Evolutionary conservation across 2,888 invertebrate species (phyloP).

Genomic region (Ellobium chinense): DNA sequence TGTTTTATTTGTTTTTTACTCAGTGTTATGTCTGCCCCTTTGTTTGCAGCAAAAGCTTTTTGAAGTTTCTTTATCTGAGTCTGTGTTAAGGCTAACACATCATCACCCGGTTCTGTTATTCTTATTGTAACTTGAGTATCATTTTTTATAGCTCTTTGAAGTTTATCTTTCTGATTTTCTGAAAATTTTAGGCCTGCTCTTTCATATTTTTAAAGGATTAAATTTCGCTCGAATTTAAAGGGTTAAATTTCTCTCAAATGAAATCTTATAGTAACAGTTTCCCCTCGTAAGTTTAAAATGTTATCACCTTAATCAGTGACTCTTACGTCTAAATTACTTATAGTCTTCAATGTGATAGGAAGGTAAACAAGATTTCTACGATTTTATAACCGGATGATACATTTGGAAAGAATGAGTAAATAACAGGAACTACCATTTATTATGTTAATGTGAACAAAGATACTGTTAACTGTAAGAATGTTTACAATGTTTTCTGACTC

Average conservation of each 20-base stretch:
- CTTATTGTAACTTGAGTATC: constrained; percentile 26
- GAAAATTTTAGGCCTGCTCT: background rate
- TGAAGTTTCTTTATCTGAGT: constrained; percentile 40
- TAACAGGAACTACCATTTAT: constrained; percentile 26
- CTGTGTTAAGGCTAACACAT: constrained; percentile 43
- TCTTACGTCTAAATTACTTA: constrained; percentile 4
- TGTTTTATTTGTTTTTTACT: constrained; percentile 38
- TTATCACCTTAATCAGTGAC: constrained; percentile 46
- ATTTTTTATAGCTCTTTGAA: background rate
- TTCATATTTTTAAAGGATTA: background rate
- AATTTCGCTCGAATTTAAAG: constrained; percentile 44
- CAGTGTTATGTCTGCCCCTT: constrained; percentile 47
- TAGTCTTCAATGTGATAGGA: constrained; percentile 39
- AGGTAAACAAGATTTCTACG: constrained; percentile 46
- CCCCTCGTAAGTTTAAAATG: constrained; percentile 43
- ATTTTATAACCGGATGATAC: constrained; percentile 49
- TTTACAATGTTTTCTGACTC: constrained; percentile 41
- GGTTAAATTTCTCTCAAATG: constrained; percentile 49
- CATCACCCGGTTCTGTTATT: constrained; percentile 38
- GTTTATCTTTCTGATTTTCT: background rate
- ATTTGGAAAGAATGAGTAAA: constrained; percentile 46
- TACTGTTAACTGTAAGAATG: constrained; percentile 39
- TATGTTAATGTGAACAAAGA: constrained; percentile 44
- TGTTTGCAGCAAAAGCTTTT: constrained; percentile 40
- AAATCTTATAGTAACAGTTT: constrained; percentile 46